Base-by-base conservation (phyloP, 2,797 vertebrate genomes). In the Anomalospiza imberbis region DNA sequence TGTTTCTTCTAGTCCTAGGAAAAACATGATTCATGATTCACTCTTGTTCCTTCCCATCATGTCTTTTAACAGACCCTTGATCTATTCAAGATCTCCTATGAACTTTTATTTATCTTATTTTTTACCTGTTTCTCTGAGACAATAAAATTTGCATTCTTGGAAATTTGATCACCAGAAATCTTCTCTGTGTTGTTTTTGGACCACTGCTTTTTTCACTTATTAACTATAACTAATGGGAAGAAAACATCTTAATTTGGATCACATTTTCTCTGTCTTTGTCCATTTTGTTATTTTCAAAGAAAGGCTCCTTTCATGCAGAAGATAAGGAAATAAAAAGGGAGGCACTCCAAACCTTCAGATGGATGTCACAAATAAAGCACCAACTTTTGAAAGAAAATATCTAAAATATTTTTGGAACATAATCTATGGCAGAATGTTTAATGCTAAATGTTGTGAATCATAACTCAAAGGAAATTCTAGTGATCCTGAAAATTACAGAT, bases 211-310 rank as follows among this genome's bases (percentile, higher is more conserved):
- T 71, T 73, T 36, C 4, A 40, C 85, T 71, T 50, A 42, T 76
- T 57, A 81, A 12, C 32, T 53, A 4, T 47, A 88, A 83, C 32
- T 88, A 68, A 86, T 34, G 13, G 42, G 42, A 91, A 73, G 4
- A 58, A 17, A 86, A 62, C 0, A 0, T 48, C 19, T 65, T 88
- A 28, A 50, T 68, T 81, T 54, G 20, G 19, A 17, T 4, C 19
- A 55, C 17, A 34, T 63, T 77, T 73, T 73, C 16, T 44, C 25
- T 76, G 38, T 19, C 47, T 47, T 68, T 83, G 73, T 83, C 54
- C 5, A 55, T 84, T 85, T 92, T 72, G 17, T 83, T 88, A 14
- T 22, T 88, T 67, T 93, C 45, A 68, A 20, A 44, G 36, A 38
- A 82, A 82, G 3, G 13, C 73, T 90, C 10, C 18, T 83, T 51